These are phyloP conservation scores for Gymnarchus niloticus DNA, from an alignment of 2,113 vertebrate species.

Conservation along the genomic window DNA sequence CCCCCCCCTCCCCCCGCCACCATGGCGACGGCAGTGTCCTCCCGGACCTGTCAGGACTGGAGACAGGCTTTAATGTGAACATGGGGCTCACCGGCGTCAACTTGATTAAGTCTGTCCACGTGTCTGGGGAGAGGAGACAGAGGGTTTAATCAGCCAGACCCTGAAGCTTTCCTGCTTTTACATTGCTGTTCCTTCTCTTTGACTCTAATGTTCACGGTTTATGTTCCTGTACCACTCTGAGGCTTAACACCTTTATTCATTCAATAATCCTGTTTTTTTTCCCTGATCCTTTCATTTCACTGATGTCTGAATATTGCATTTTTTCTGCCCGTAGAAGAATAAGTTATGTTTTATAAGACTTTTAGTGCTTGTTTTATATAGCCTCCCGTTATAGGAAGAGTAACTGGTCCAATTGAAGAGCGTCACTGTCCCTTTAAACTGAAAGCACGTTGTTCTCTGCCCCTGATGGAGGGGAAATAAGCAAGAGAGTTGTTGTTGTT, in stretches of 20 bases:
- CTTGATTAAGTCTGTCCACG: slow-evolving; percentile 68
- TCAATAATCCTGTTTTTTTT: not conserved
- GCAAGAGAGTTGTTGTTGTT: not conserved
- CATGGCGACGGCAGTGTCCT: slow-evolving; percentile 44
- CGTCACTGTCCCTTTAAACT: not conserved
- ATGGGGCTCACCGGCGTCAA: slow-evolving; percentile 60
- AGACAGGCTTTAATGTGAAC: slow-evolving; percentile 62
- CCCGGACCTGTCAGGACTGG: slow-evolving; percentile 58
- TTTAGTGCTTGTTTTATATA: too few species aligned
- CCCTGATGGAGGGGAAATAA: not conserved
- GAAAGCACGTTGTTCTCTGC: not conserved
- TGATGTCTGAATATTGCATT: not conserved
- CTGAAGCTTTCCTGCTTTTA: slow-evolving; percentile 25
- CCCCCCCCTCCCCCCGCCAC: slow-evolving; percentile 29
- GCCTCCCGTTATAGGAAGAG: too few species aligned
- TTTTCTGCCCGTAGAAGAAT: not conserved
- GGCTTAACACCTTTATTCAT: not conserved
- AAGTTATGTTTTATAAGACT: too few species aligned
- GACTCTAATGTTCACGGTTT: slow-evolving; percentile 1
- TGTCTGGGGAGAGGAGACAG: slow-evolving; percentile 57
- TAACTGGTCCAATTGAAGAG: too few species aligned
- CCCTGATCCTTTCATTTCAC: not conserved
- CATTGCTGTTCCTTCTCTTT: not conserved
- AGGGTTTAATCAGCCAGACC: slow-evolving; percentile 54
- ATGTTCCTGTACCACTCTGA: not conserved